Base-by-base conservation (phyloP, 2,888 invertebrate genomes). In the Pristionchus maxplancki region DNA sequence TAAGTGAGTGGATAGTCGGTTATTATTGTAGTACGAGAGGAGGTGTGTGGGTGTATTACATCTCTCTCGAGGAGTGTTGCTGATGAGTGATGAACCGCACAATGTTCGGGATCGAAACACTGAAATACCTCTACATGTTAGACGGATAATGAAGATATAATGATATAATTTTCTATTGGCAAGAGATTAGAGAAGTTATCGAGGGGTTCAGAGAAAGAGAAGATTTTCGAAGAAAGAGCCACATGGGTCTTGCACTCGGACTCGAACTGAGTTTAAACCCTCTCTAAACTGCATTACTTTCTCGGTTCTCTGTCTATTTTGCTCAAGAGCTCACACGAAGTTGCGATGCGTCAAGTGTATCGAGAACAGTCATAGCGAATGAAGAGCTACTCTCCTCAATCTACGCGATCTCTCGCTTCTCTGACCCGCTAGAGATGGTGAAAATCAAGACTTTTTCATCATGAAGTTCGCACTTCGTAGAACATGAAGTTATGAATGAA, bases 261-360 rank as follows among this genome's bases (percentile, higher is more conserved):
- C 64, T 64, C 28, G 13, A 31, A 64, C 64, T 34, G 8, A n/a
- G 17, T 64, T 31, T 34, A 4, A 67, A 20, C 71, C 2, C 34
- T 8, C 71, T n/a, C 44, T 78, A 78, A 78, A 78, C 78, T 48
- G 78, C 78, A 78, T 48, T 48, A 78, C 78, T 78, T 78, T 40
- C 40, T 9, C 37, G 20, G 40, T 40, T 40, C 20, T 44, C n/a
- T 78, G 78, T 78, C 44, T 78, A 78, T 78, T 40, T 78, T 78
- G 78, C 78, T 44, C 78, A 44, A 74, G 71, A 74, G 71, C n/a
- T n/a, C 20, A 20, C 17, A 20, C 17, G 48, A 31, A 48, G 78
- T 48, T 28, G 44, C 78, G 44, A 67, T 34, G 67, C 31, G 31
- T 67, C 34, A 58, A 71, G 71, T 71, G 71, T 1, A 15, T 24